Evolutionary conservation across 2,113 vertebrate genomes (phyloP).

Genomic region (Pelvicachromis taeniatus): DNA sequence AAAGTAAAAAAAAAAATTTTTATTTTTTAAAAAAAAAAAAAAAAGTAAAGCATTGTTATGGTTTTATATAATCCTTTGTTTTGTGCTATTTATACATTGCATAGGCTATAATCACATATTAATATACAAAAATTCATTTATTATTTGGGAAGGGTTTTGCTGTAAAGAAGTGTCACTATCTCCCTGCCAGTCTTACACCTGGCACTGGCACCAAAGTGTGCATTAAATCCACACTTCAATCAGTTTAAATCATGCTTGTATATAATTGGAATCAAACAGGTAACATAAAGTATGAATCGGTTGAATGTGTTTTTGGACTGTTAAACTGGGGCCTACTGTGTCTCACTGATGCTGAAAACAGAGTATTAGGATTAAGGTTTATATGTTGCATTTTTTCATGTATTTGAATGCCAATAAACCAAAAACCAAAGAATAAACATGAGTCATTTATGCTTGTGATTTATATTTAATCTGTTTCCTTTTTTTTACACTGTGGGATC

Average conservation of each 20-base stretch:
- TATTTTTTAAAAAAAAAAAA: not conserved
- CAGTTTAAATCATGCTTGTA: not conserved
- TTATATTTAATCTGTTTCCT: conserved; percentile 36
- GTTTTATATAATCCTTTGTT: not conserved
- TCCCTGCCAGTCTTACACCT: not conserved
- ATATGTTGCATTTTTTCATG: not conserved
- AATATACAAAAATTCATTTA: not conserved
- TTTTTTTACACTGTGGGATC: conserved; percentile 44
- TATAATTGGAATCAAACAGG: not conserved
- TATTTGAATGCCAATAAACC: conserved; percentile 24
- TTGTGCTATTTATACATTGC: not conserved
- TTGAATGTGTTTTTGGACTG: not conserved
- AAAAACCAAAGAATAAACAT: not conserved
- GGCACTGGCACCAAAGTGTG: not conserved
- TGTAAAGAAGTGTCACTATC: not conserved
- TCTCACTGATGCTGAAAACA: not conserved
- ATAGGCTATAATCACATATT: not conserved
- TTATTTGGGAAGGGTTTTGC: not conserved
- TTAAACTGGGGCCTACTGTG: not conserved
- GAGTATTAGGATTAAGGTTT: not conserved
- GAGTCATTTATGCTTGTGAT: conserved; percentile 26
- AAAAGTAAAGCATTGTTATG: not conserved
- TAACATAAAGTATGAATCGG: not conserved
- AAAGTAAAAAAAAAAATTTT: not conserved
- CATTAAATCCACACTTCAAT: not conserved